Conservation (phyloP, 1,140 invertebrate species). For the Agrilus planipennis region DNA sequence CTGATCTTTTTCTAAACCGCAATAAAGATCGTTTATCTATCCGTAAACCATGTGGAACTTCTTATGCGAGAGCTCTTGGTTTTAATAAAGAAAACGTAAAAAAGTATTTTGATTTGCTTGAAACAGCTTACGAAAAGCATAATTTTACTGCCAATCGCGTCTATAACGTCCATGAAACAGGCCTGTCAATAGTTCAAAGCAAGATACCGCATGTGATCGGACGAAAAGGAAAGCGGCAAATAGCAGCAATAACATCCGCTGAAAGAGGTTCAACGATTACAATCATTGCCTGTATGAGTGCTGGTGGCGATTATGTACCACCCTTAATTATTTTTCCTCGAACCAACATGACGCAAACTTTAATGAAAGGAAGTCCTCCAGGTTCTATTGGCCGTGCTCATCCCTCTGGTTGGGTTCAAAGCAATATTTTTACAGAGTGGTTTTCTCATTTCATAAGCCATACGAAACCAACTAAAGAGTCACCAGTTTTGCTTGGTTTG, state of each 20-base stretch:
- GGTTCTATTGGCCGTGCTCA: constrained; percentile 20
- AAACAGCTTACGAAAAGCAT: constrained; percentile 17
- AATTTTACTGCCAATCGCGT: constrained; percentile 23
- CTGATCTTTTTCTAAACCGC: constrained; percentile 15
- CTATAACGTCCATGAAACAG: constrained; percentile 31
- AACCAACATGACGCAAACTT: constrained; percentile 11
- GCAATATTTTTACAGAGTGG: constrained; percentile 19
- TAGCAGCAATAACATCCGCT: not conserved
- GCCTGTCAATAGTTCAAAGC: constrained; percentile 23
- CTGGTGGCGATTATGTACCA: constrained; percentile 30
- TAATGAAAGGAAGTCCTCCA: constrained; percentile 11
- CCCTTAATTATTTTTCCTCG: constrained; percentile 35
- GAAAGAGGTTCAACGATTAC: not conserved
- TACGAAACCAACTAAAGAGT: constrained; percentile 11
- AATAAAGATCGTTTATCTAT: constrained; percentile 22
- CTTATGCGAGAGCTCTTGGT: constrained; percentile 20
- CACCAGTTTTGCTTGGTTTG: constrained; percentile 20
- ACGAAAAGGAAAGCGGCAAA: not conserved
- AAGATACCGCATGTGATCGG: constrained; percentile 19
- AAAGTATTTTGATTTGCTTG: constrained; percentile 25
- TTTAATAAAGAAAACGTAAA: constrained; percentile 26
- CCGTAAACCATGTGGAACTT: constrained; percentile 24
- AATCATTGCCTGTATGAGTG: constrained; percentile 25
- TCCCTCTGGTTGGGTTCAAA: constrained; percentile 25
- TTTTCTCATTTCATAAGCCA: constrained; percentile 20